Evolutionary conservation across 2,797 vertebrate genomes (phyloP), one percentile per base, ranked within the genome.

Genomic region (Coregonus sp.): DNA sequence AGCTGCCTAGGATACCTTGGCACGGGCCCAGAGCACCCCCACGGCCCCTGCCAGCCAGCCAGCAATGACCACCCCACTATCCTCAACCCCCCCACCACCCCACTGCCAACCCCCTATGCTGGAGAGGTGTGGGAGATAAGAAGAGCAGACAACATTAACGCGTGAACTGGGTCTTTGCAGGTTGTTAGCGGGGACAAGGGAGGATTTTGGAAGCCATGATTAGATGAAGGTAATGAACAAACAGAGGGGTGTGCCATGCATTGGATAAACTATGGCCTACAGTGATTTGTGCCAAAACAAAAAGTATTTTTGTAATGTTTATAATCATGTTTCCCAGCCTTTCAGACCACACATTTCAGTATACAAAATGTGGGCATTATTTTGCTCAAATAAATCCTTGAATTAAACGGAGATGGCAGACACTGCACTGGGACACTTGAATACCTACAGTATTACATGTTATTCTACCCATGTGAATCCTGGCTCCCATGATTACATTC

Each of bases 101-200:
- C 16, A 1, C 18, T n/a, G 15, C n/a, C 7, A 18, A 2, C 54
- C 16, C 54, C 54, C 54, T 59, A 18, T 5, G 12, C 29, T 56
- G 67, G 65, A 75, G 63, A 31, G 66, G 47, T 69, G 29, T 59
- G 33, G 40, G 20, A 77, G 67, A 81, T 77, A 77, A 74, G 31
- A 4, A n/a, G 29, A 35, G 47, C n/a, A 76, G 75, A 47, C 68
- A 77, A 74, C 72, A 80, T 74, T 74, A 74, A 61, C 80, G 67
- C 80, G 59, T 47, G 40, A 47, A 2, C 40, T 47, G 40, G 76
- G 61, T 69, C 63, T 75, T 67, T 66, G 54, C 73, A 75, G 37
- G 65, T 40, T 75, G 73, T 73, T 33, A 79, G 12, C 4, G 37
- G n/a, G 20, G 40, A 47, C 0, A 35, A 29, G 31, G 68, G 56